phyloP scores from a whole-genome alignment of 2,888 invertebrate species.

The Diaprepes abbreviatus region DNA sequence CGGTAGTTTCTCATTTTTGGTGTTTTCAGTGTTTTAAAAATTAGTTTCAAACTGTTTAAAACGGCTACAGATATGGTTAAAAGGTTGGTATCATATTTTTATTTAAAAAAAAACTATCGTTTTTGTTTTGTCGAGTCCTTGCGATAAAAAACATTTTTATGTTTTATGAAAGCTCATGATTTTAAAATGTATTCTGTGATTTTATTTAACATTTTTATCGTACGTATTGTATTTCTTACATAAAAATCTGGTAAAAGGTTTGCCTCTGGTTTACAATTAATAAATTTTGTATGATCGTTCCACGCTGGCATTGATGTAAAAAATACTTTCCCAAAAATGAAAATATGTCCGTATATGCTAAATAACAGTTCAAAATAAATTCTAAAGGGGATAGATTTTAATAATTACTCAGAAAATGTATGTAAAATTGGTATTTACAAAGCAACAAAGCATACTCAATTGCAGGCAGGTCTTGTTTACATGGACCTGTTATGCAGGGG shows the following conservation, averaged over 20 bases:
- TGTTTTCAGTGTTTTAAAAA: conserved; percentile 21
- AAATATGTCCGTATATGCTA: too few species aligned
- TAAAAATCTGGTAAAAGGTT: too few species aligned
- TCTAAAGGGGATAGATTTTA: too few species aligned
- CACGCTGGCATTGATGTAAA: neutral
- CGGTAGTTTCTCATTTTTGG: conserved; percentile 21
- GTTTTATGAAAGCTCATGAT: neutral
- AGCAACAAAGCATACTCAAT: too few species aligned
- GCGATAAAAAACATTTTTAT: neutral
- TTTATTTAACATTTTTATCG: neutral
- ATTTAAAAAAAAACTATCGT: conserved; percentile 11
- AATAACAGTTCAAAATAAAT: too few species aligned
- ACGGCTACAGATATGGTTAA: conserved; percentile 68
- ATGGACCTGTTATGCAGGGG: too few species aligned
- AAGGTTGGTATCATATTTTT: conserved; percentile 60
- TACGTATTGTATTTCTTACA: too few species aligned
- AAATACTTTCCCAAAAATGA: neutral
- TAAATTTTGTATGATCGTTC: neutral
- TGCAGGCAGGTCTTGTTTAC: too few species aligned
- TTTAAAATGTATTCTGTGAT: too few species aligned
- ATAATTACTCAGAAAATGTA: too few species aligned
- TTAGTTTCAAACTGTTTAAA: conserved; percentile 62
- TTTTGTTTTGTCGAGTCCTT: conserved; percentile 24
- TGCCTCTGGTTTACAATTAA: too few species aligned
- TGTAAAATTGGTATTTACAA: too few species aligned